These are phyloP conservation scores for Tetragonisca angustula DNA, from an alignment of 2,888 invertebrate genomes.

Conservation along the genomic window DNA sequence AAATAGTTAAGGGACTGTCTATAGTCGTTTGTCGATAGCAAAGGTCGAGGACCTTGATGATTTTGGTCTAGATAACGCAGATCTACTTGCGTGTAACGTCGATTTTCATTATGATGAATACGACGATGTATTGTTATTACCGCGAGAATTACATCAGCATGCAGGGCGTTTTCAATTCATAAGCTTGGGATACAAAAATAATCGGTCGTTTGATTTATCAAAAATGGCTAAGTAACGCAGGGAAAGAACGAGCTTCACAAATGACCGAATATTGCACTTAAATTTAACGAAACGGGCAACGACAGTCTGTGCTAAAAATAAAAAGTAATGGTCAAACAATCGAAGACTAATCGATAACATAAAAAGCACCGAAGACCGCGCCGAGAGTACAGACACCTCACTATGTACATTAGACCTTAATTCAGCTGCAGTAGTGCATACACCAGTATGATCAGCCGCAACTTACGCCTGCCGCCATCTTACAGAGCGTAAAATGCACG, in stretches of 20 bases:
- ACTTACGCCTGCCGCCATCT: conserved; percentile 62
- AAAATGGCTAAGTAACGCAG: neutral
- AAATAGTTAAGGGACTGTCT: conserved; percentile 1
- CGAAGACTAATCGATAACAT: conserved; percentile 79
- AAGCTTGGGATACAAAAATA: neutral
- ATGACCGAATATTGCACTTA: conserved; percentile 56
- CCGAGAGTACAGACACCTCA: conserved; percentile 59
- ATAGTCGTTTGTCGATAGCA: conserved; percentile 41
- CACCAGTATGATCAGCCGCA: conserved; percentile 54
- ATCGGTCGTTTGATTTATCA: neutral
- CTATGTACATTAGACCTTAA: conserved; percentile 64
- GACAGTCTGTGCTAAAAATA: conserved; percentile 77
- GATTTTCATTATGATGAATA: conserved; percentile 53
- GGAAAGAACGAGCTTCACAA: neutral
- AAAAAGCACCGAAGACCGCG: conserved; percentile 51
- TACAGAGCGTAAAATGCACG: neutral
- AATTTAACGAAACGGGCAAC: conserved; percentile 67
- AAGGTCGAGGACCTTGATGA: conserved; percentile 69
- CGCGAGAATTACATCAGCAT: neutral
- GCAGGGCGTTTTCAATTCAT: too few species aligned
- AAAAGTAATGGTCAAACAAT: conserved; percentile 77
- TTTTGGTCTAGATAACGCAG: conserved; percentile 61
- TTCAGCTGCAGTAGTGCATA: conserved; percentile 69
- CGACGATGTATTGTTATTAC: neutral
- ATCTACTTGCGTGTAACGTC: conserved; percentile 63